Evolutionary conservation across 1,140 invertebrate genomes (phyloP), one percentile per base, ranked within the genome.

Genomic region (Leptinotarsa undecemlineata): DNA sequence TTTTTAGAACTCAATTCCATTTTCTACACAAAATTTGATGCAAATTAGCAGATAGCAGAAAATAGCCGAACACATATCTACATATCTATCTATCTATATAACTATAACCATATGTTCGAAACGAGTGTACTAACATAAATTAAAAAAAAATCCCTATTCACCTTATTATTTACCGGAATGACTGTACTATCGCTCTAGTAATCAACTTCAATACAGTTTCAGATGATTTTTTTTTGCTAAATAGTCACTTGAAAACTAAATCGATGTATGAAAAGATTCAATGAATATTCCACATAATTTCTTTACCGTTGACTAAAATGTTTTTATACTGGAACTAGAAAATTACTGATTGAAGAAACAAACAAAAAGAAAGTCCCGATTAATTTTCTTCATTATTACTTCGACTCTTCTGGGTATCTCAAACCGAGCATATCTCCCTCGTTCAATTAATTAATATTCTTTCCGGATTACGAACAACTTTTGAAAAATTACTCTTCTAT

Each of bases 401-500:
- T 17, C 51, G 51, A 57, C n/a, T 19, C 51, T 57, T 19, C 6
- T 8, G 17, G 2, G 51, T 57, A 57, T 57, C 51, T 19, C 51
- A 57, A 57, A 57, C 51, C 17, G 15, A 19, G 51, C 62, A 64
- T 64, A 64, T 64, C 60, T 20, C 23, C 62, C 23, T 64, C 62
- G 14, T 26, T 20, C 62, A 21, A 23, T 64, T 64, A 64, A 68
- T 68, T 68, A 19, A 68, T 68, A 68, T 68, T 68, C 67, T 23
- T 19, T 5, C 26, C 26, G 19, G 26, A 47, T 68, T 47, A 15
- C 19, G n/a, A 33, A 48, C 67, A 68, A 68, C 23, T 68, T 48
- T 48, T 47, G 26, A 68, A 68, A 68, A 68, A 68, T 68, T 15
- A 20, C 26, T 42, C 67, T 68, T 19, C 67, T 48, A 68, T 68